Evolutionary conservation across 2,888 invertebrate genomes (phyloP), one percentile per base, ranked within the genome.

Genomic region (Alentia gelatinosa): DNA sequence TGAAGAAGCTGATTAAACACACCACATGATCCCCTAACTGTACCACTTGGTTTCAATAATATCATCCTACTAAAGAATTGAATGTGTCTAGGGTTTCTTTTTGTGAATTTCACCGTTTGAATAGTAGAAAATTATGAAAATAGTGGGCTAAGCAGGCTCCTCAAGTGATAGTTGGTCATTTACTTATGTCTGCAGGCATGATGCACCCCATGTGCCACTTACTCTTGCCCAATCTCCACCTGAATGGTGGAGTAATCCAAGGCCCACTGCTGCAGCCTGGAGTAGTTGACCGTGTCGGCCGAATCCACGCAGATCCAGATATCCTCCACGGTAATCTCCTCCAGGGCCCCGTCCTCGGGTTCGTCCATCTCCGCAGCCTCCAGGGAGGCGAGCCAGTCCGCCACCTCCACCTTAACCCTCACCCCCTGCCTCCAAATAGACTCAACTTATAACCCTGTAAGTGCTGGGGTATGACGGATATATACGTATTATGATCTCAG

Each of bases 251-350:
- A 68, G 26, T 68, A 68, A 30, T 68, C 68, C 26, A 68, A 30
- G 3, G 68, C 68, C 68, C 68, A 68, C 26, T 68, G 68, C 30
- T 68, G 68, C 30, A 68, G 30, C 33, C 30, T 30, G 68, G 68
- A 68, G 26, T 68, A 68, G 68, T 68, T 68, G 12, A 68, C 68
- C 1, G 68, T 30, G 30, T 68, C 68, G 0, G 68, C 68, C 1
- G 68, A 68, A 15, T 68, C 68, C 12, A 68, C 68, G 30, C 68
- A 68, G 68, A 68, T 68, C 68, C 68, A 68, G 68, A 68, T 68
- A 68, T 68, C 68, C 30, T 68, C 30, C 26, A n/a, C 12, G 23
- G 63, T n/a, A 1, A 12, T 30, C 5, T 68, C 68, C 26, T 68
- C 68, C 68, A 68, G 68, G 68, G 68, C 4, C n/a, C 30, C 26